Evolutionary conservation across 1,140 invertebrate genomes (phyloP).

Genomic region (Pemphigus obesinymphae): DNA sequence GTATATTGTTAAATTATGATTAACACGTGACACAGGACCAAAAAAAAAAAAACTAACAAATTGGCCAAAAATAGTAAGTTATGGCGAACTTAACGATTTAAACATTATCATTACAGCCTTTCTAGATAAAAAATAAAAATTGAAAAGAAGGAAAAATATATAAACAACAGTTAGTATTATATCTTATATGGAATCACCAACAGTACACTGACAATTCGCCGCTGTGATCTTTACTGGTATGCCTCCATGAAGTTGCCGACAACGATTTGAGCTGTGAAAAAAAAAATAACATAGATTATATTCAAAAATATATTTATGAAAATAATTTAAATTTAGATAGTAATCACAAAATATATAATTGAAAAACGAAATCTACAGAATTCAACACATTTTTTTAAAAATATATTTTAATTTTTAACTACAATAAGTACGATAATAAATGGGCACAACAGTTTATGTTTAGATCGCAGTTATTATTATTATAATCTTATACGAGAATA

Average conservation of each 20-base stretch:
- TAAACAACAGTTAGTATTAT: slow-evolving; percentile 11
- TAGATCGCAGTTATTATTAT: too few species aligned
- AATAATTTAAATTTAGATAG: not conserved
- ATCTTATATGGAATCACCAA: slow-evolving; percentile 56
- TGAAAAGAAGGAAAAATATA: slow-evolving; percentile 24
- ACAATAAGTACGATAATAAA: too few species aligned
- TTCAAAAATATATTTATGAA: not conserved
- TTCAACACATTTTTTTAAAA: not conserved
- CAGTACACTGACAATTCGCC: slow-evolving; percentile 69
- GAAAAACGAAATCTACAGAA: not conserved
- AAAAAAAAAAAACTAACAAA: not conserved
- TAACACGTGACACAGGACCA: not conserved
- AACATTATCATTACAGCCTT: slow-evolving; percentile 23
- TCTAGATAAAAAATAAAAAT: slow-evolving; percentile 33
- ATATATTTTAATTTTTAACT: too few species aligned
- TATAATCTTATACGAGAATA: too few species aligned
- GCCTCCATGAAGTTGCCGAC: slow-evolving; percentile 63
- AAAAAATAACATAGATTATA: not conserved
- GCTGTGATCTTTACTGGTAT: slow-evolving; percentile 54
- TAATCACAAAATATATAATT: not conserved
- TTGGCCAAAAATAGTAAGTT: slow-evolving; percentile 21
- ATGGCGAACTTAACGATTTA: slow-evolving; percentile 27
- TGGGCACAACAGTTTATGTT: too few species aligned
- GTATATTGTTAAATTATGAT: not conserved
- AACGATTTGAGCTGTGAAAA: slow-evolving; percentile 65